Conservation (phyloP, 2,113 vertebrate genomes). For the Fulica atra region DNA sequence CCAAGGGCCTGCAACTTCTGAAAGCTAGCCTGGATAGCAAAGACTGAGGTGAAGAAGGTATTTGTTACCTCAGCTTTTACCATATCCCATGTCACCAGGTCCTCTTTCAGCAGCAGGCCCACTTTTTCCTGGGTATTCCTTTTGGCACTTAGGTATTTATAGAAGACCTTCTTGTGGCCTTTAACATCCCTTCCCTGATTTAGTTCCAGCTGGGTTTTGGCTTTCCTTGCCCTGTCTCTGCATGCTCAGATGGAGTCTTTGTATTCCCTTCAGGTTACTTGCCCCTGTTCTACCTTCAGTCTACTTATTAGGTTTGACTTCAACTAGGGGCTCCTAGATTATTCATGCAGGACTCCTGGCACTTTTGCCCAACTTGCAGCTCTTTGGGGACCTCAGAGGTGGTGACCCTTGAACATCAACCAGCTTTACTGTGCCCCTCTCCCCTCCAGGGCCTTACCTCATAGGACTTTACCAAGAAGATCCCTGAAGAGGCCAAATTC, state of each 20-base stretch:
- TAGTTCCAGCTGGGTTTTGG: not conserved
- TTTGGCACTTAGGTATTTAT: not conserved
- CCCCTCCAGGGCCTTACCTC: not conserved
- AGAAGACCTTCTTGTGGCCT: not conserved
- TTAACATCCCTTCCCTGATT: not conserved
- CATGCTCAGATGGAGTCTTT: not conserved
- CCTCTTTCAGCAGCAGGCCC: too few relatives aligned
- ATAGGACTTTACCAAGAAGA: not conserved
- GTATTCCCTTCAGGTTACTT: not conserved
- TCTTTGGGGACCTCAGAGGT: too few relatives aligned
- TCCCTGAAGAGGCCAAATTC: not conserved
- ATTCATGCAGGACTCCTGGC: not conserved
- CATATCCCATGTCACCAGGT: too few relatives aligned
- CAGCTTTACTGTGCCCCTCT: not conserved
- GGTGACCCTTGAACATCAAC: not conserved
- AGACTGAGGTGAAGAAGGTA: not conserved
- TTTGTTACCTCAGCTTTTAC: too few relatives aligned
- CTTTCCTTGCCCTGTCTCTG: not conserved
- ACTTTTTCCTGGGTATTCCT: not conserved
- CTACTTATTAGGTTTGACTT: not conserved
- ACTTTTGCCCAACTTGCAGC: not conserved
- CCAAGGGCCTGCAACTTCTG: not conserved
- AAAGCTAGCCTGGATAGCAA: not conserved
- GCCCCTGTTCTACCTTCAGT: not conserved
- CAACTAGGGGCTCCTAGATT: not conserved